Base-by-base conservation (phyloP, 2,888 invertebrate species). In the Antheraea assamensis region DNA sequence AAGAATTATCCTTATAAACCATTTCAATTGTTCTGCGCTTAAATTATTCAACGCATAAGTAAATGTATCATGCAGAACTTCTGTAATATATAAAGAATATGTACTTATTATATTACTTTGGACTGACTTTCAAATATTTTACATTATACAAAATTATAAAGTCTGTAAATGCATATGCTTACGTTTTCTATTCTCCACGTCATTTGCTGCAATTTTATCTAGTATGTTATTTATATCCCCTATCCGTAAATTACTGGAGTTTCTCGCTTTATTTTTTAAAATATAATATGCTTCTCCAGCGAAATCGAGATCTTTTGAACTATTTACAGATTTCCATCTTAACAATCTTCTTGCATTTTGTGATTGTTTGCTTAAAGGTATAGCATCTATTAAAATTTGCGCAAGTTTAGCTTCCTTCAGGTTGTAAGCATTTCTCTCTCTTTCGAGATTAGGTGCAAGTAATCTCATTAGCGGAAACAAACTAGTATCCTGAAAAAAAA, bases 1-100 rank as follows among this genome's bases (percentile, higher is more conserved):
- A 21, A 99, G 91, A 71, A 99, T 95, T 73, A 99, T 96, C 73
- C 98, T 95, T 10, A 98, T 96, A 30, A 99, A 95, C 99, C 99
- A 99, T 92, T 98, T 98, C 78, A 98, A 96, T 87, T 99, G 98
- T 21, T 95, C 86, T 0, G 97, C 96, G 13, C 96, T 96, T 79
- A 97, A 95, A 77, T 95, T 95, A 77, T 96, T 95, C 49, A 98
- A 91, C 71, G 98, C 95, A 71, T 95, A 92, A 74, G 95, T 94
- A 75, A 99, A 95, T 74, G 96, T 95, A 47, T 96, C 95, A 72
- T 93, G 90, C 47, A 91, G 79, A 66, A 86, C 82, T 71, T 84
- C 92, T 93, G 77, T 71, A 82, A 82, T 42, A 64, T 70, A 8
- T 66, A 66, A 3, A n/a, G 13, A 64, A 58, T 24, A 58, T 13